Conservation (phyloP, 1,140 invertebrate species). For the Gryllus bimaculatus region DNA sequence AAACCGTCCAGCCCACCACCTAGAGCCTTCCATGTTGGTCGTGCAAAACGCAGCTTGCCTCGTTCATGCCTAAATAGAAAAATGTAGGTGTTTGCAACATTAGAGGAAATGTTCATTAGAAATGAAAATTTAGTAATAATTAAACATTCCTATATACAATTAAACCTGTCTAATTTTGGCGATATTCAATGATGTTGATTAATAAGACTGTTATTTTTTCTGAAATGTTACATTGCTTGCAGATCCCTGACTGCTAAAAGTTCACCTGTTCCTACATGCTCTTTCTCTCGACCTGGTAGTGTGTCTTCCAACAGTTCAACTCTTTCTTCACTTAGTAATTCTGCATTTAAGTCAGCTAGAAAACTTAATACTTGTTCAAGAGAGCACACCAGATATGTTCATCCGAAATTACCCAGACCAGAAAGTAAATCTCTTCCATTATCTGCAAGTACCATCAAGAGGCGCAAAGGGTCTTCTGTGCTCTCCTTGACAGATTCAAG, state of each 20-base stretch:
- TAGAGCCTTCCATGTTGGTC: not conserved
- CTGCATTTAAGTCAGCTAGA: not conserved
- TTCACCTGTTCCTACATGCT: not conserved
- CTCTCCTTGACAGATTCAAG: not conserved
- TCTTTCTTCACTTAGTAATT: not conserved
- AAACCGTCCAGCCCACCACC: not conserved
- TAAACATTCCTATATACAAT: no score
- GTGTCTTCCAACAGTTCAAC: slow-evolving; percentile 3
- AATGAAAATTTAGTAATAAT: no score
- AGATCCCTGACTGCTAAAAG: not conserved
- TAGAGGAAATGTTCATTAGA: no score
- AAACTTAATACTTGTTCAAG: not conserved
- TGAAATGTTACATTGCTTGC: not conserved
- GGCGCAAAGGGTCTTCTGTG: not conserved
- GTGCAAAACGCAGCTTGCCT: not conserved
- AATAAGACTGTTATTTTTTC: no score
- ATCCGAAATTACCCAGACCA: not conserved
- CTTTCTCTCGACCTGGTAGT: not conserved
- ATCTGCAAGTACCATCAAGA: not conserved
- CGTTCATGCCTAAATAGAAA: not conserved
- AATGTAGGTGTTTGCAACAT: not conserved
- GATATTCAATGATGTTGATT: no score
- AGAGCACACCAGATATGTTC: not conserved
- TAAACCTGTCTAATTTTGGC: no score
- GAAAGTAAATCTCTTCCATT: not conserved